phyloP scores from a whole-genome alignment of 2,888 invertebrate species.

The Synergus umbraculus region DNA sequence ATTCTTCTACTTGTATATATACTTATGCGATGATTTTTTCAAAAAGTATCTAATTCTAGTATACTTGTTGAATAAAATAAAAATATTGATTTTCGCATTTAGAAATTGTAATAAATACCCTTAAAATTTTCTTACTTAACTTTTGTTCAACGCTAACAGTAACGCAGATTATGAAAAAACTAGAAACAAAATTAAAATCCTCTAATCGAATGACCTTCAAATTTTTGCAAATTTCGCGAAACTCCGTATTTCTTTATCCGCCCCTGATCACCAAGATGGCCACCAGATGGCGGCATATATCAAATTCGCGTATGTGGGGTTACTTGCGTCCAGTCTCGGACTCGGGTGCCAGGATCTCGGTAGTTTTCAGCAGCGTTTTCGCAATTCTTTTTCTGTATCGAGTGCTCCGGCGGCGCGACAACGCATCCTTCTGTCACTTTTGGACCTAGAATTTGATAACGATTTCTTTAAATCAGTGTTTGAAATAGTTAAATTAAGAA shows the following conservation, averaged over 20 bases:
- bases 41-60: no score
- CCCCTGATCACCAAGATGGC: neutral
- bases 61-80: no score
- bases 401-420: neutral
- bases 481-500: neutral
- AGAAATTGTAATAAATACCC: no score
- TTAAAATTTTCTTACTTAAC: no score
- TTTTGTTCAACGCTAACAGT: no score
- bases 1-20: no score
- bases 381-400: no score
- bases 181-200: no score
- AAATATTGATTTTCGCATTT: no score
- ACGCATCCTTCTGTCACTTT: constrained; percentile 27
- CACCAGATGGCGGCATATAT: constrained; percentile 41
- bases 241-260: neutral
- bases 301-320: neutral
- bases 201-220: neutral
- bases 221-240: constrained; percentile 38
- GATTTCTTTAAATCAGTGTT: neutral
- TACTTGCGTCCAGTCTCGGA: constrained; percentile 29
- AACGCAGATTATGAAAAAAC: no score
- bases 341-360: neutral
- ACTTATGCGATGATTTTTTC: no score
- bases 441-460: constrained; percentile 14
- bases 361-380: neutral